These are phyloP conservation scores for Spongilla lacustris DNA, from an alignment of 37 sponge, comb jelly and placozoan genomes.

Conservation along the genomic window DNA sequence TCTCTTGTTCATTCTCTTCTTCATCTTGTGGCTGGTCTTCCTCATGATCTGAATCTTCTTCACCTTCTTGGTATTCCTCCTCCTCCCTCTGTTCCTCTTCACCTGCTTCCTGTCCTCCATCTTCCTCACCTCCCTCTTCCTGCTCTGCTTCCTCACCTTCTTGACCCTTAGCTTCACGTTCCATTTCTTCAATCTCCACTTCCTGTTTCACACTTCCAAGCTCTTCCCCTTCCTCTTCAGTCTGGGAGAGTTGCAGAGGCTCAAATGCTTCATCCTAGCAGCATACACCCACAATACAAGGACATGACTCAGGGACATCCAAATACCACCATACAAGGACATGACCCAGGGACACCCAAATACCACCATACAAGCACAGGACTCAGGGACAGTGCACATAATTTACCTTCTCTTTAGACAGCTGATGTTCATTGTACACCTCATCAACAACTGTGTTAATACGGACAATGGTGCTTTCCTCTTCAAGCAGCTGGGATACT, in stretches of 20 bases:
- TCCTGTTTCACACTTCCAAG: not conserved
- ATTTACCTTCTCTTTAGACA: not conserved
- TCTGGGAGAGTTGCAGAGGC: not conserved
- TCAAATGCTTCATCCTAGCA: conserved; percentile 19
- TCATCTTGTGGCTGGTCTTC: not conserved
- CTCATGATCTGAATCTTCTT: too few species aligned
- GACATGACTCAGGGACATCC: too few species aligned
- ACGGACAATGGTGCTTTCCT: not conserved
- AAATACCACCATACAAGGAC: not conserved
- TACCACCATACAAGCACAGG: not conserved
- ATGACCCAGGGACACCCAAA: not conserved
- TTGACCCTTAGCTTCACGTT: not conserved
- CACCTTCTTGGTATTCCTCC: not conserved
- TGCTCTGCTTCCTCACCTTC: conserved; percentile 15
- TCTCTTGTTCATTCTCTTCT: not conserved
- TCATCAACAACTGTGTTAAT: not conserved
- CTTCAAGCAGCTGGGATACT: not conserved
- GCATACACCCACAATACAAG: too few species aligned
- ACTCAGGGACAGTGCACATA: not conserved
- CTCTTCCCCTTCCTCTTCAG: not conserved
- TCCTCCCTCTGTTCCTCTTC: conserved; percentile 13
- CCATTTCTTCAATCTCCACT: not conserved
- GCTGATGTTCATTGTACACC: not conserved
- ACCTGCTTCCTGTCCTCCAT: not conserved
- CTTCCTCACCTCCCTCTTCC: not conserved